phyloP scores from a whole-genome alignment of 2,797 vertebrate genomes.

The Darevskia nairensis region DNA sequence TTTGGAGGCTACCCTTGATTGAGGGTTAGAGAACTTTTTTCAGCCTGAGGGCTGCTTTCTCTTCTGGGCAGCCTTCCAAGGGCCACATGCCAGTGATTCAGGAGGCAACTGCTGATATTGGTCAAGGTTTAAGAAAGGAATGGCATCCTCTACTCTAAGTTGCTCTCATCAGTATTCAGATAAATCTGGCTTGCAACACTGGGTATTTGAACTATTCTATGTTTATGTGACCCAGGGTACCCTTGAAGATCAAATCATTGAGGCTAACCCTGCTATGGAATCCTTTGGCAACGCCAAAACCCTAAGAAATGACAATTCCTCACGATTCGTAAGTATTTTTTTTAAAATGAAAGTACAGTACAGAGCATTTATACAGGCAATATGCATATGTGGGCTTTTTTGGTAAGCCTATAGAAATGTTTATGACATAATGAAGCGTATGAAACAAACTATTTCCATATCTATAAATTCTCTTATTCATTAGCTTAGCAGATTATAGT shows the following conservation, averaged over 20 bases:
- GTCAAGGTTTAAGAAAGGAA: background rate
- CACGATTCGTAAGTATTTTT: slow-evolving; percentile 89
- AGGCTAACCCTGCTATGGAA: slow-evolving; percentile 97
- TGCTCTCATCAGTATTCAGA: background rate
- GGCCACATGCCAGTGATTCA: background rate
- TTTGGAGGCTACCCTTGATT: no score
- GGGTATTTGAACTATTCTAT: slow-evolving; percentile 14
- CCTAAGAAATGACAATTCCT: slow-evolving; percentile 94
- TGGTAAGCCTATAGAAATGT: background rate
- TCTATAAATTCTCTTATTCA: rapidly evolving
- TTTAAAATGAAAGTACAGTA: background rate
- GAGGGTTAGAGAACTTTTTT: no score
- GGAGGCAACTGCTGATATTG: background rate
- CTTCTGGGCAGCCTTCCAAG: no score
- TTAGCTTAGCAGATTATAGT: background rate
- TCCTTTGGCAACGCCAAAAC: slow-evolving; percentile 96
- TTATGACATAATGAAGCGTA: no score
- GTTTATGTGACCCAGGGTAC: slow-evolving; percentile 82
- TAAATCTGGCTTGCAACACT: background rate
- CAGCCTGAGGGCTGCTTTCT: no score
- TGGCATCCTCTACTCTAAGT: no score
- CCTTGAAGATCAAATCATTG: slow-evolving; percentile 95
- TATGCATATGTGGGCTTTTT: background rate
- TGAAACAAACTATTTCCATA: background rate
- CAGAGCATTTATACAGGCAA: rapidly evolving